These are phyloP conservation scores for Rhombomys opimus DNA, from an alignment of 2,113 vertebrate genomes.

Conservation along the genomic window DNA sequence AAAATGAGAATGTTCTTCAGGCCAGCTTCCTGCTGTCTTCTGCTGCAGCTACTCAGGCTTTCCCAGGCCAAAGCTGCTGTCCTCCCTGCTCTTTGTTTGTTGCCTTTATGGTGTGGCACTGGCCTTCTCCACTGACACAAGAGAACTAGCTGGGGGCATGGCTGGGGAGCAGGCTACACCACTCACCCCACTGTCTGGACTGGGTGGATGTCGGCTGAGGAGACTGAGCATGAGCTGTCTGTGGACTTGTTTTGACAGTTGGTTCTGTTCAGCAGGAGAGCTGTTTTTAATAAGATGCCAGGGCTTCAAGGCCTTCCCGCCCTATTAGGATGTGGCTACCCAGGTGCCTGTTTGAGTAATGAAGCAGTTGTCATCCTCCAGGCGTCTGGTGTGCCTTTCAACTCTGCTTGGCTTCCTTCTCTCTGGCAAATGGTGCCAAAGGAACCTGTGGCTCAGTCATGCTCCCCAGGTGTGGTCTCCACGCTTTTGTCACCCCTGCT, in stretches of 20 bases:
- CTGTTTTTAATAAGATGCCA: neutral
- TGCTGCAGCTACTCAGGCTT: neutral
- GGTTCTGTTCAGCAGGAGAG: neutral
- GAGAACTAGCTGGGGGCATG: neutral
- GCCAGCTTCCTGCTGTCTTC: accelerated
- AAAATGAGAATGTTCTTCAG: no score
- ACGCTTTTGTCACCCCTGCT: accelerated
- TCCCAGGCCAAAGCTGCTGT: neutral
- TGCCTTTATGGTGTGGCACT: accelerated
- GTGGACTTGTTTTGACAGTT: neutral
- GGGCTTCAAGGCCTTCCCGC: neutral
- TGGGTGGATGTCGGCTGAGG: neutral
- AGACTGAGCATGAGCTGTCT: accelerated
- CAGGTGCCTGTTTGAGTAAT: slow-evolving; percentile 34
- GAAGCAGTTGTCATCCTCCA: neutral
- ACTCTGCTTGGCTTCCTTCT: neutral
- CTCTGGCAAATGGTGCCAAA: neutral
- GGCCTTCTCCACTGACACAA: no score
- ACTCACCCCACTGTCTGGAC: neutral
- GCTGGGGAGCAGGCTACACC: neutral
- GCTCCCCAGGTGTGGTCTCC: no score
- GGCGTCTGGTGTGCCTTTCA: neutral
- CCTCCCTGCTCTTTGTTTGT: accelerated
- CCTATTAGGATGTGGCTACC: neutral
- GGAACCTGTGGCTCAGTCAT: neutral